Percentiles rank a stretch among this genome's conserved stretches.
These are phyloP conservation scores for Asbolus verrucosus DNA, from an alignment of 1,140 invertebrate genomes.

Conservation along the genomic window DNA sequence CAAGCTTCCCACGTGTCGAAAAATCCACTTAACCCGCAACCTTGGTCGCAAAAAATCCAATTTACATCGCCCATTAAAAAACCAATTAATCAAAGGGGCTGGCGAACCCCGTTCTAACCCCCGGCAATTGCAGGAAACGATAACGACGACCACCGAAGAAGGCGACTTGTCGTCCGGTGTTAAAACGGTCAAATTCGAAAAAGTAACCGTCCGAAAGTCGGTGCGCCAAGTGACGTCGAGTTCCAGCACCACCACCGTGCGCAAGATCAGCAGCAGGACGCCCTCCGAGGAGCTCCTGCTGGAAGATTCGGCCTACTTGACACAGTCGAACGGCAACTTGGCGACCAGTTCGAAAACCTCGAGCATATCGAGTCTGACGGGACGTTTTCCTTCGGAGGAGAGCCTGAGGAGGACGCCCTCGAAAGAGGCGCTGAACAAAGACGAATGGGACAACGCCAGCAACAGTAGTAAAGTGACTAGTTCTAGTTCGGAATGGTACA, in stretches of 20 bases:
- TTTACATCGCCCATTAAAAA: too few relatives aligned
- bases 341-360: conserved; percentile 67
- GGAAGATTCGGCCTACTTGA: conserved; percentile 72
- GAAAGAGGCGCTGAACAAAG: conserved; percentile 53
- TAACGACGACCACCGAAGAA: conserved; percentile 72
- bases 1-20: too few relatives aligned
- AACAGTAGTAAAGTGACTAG: conserved; percentile 58
- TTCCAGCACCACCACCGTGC: conserved; percentile 45
- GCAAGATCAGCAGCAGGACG: conserved; percentile 64
- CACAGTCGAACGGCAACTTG: conserved; percentile 67
- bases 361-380: conserved; percentile 62
- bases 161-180: conserved; percentile 72
- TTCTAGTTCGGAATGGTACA: conserved; percentile 70
- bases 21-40: too few relatives aligned
- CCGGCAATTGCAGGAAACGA: conserved; percentile 67
- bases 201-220: conserved; percentile 73
- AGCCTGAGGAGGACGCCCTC: conserved; percentile 63
- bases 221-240: conserved; percentile 64
- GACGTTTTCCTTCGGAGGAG: conserved; percentile 72
- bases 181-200: conserved; percentile 76
- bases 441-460: conserved; percentile 58
- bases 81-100: too few relatives aligned
- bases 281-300: conserved; percentile 69
- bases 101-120: neutral
- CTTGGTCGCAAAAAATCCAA: too few relatives aligned